phyloP scores from a whole-genome alignment of 2,113 vertebrate genomes.

The Lota lota region DNA sequence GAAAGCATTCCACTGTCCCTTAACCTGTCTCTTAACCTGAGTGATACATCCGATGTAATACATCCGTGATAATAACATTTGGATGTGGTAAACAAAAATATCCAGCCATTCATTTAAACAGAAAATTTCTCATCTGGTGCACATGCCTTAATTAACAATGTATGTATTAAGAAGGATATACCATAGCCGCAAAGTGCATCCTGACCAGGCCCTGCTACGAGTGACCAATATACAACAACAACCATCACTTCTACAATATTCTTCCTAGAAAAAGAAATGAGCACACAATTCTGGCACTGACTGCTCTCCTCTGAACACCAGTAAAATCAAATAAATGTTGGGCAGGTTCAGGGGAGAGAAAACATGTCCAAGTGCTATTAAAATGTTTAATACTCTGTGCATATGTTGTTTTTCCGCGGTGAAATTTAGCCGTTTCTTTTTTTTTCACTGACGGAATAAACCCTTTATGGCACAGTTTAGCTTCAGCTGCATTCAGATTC shows the following conservation, averaged over 20 bases:
- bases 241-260: slow-evolving; percentile 57
- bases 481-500: too few species aligned
- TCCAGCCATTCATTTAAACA: too few species aligned
- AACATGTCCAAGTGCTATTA: slow-evolving; percentile 34
- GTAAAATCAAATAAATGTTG: slow-evolving; percentile 43
- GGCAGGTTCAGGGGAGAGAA: slow-evolving; percentile 21
- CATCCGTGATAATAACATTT: too few species aligned
- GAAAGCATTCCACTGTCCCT: too few species aligned
- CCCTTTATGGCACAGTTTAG: too few species aligned
- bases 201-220: slow-evolving; percentile 50
- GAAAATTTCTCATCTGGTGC: too few species aligned
- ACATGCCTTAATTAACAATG: slow-evolving; percentile 11
- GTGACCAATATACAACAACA: slow-evolving; percentile 45
- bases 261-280: slow-evolving; percentile 55
- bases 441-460: too few species aligned
- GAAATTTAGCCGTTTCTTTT: not conserved
- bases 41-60: too few species aligned
- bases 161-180: slow-evolving; percentile 26
- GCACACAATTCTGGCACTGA: slow-evolving; percentile 42
- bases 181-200: slow-evolving; percentile 43
- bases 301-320: slow-evolving; percentile 32
- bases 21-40: too few species aligned
- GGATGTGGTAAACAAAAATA: too few species aligned
- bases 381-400: slow-evolving; percentile 27
- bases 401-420: not conserved